A percentile compares a stretch with the other conserved stretches of the same genome.
phyloP scores from a whole-genome alignment of 2,888 invertebrate species.

The Craniophora ligustri region DNA sequence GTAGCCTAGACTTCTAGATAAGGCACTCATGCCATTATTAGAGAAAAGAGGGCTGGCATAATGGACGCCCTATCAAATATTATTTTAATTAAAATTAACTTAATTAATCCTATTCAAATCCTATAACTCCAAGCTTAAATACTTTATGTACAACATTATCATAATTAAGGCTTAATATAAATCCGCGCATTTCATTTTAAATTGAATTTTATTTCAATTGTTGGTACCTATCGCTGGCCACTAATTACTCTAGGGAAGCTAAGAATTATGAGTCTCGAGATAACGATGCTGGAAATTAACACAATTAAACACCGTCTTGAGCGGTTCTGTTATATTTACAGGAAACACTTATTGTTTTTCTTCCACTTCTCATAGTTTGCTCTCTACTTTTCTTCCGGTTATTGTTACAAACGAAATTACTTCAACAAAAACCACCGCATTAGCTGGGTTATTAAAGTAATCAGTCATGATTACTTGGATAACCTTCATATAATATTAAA shows the following conservation, averaged over 20 bases:
- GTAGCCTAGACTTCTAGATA: too few species aligned
- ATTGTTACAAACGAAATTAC: slow-evolving; percentile 14
- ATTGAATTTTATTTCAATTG: slow-evolving; percentile 55
- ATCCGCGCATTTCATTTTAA: slow-evolving; percentile 20
- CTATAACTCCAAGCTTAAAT: slow-evolving; percentile 12
- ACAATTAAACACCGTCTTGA: slow-evolving; percentile 63
- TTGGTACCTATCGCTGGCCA: slow-evolving; percentile 49
- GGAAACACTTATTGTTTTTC: slow-evolving; percentile 46
- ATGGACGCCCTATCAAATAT: too few species aligned
- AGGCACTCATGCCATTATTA: too few species aligned
- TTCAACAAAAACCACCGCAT: slow-evolving; percentile 18
- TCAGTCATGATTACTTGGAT: slow-evolving; percentile 20
- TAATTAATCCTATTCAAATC: slow-evolving; percentile 13
- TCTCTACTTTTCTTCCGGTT: slow-evolving; percentile 4
- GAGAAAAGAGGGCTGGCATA: too few species aligned
- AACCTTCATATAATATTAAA: slow-evolving; percentile 23
- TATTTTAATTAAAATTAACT: too few species aligned
- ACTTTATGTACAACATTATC: slow-evolving; percentile 21
- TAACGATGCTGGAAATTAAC: slow-evolving; percentile 64
- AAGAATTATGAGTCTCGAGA: slow-evolving; percentile 60
- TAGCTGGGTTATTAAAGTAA: too few species aligned
- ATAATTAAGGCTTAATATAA: slow-evolving; percentile 29
- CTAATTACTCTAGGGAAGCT: slow-evolving; percentile 61
- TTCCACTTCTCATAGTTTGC: slow-evolving; percentile 26
- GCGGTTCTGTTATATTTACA: slow-evolving; percentile 50